A percentile compares a stretch with the other conserved stretches of the same genome.
Evolutionary conservation across 2,888 invertebrate species (phyloP).

Genomic region (Amblyjoppa fuscipennis): DNA sequence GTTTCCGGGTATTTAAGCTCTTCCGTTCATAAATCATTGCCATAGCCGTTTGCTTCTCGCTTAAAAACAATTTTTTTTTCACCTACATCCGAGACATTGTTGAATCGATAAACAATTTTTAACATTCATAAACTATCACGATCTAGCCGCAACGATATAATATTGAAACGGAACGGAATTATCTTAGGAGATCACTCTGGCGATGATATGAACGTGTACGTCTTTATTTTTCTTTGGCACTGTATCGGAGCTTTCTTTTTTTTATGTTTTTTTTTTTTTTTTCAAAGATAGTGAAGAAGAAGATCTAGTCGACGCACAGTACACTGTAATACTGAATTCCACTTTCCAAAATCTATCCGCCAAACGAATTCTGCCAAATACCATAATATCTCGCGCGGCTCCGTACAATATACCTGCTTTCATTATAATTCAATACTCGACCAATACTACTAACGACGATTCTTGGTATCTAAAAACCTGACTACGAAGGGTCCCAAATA

Average conservation of each 20-base stretch:
- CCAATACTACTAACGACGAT: conserved; percentile 22
- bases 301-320: conserved; percentile 15
- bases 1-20: conserved; percentile 1
- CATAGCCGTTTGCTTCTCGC: background rate
- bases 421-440: conserved; percentile 9
- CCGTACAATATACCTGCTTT: background rate
- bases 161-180: conserved; percentile 33
- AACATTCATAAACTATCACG: conserved; percentile 52
- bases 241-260: conserved; percentile 34
- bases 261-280: background rate
- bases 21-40: conserved; percentile 11
- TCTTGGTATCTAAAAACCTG: conserved; percentile 67
- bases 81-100: conserved; percentile 9
- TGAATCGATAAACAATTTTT: conserved; percentile 28
- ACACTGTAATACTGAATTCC: conserved; percentile 2
- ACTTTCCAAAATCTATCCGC: background rate
- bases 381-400: background rate
- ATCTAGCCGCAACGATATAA: conserved; percentile 47
- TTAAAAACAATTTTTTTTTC: background rate
- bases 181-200: conserved; percentile 10
- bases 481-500: conserved; percentile 79
- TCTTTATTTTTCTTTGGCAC: conserved; percentile 59
- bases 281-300: conserved; percentile 18
- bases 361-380: conserved; percentile 1
- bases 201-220: conserved; percentile 43